Base-by-base conservation (phyloP, 1,140 invertebrate species). In the Gryllus bimaculatus region DNA sequence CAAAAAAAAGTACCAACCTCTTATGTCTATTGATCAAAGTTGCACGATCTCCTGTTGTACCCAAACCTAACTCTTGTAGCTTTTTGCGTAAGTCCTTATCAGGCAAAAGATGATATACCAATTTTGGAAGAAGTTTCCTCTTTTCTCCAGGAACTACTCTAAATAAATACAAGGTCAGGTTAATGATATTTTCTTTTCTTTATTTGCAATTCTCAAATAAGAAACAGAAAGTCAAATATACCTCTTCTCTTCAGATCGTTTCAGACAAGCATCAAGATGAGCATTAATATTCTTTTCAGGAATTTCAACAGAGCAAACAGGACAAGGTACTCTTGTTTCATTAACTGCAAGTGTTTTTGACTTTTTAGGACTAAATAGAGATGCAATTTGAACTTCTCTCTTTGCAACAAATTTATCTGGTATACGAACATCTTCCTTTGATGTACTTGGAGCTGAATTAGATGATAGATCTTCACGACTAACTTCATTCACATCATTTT, bases 191-290 rank as follows among this genome's bases (percentile, higher is more conserved):
- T 20, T 74, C n/a, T 75, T 0, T 26, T 20, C 20, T 75, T 3
- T 2, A 39, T 39, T 39, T 39, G 26, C 26, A 39, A 39, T 39
- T 39, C 26, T 39, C 26, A 2, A 39, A 39, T 39, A 39, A 39
- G 26, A 39, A 39, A 39, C 1, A 1, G 26, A 5, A 39, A 39
- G 26, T 39, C 47, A 48, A 47, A 47, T 13, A 1, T 13, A 13
- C 15, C 47, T 47, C 3, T 18, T 10, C 8, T 73, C 12, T n/a
- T 73, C 20, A 15, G 54, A 82, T 78, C 85, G 81, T 78, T 86
- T 85, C 47, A 90, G 83, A 82, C 89, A 90, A 75, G 85, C 84
- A 83, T 90, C 89, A 48, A 90, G 84, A 83, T 90, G 89, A 21
- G 82, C 83, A 82, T 90, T 90, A 12, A 90, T 87, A 81, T 86